Evolutionary conservation across 1,140 invertebrate species (phyloP).

Genomic region (Drosophila pruinosa): DNA sequence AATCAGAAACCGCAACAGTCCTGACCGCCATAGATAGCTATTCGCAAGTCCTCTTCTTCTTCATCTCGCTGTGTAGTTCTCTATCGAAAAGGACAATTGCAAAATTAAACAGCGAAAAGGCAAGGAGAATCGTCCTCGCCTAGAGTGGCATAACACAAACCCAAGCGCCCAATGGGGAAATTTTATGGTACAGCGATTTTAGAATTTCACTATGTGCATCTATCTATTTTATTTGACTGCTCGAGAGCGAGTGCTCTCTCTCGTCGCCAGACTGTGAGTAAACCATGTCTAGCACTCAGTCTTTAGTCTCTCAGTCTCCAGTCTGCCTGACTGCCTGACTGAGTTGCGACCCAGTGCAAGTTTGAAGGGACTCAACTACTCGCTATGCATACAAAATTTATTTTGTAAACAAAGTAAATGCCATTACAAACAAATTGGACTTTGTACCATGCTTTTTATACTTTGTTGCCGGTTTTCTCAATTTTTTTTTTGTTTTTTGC

Average conservation of each 20-base stretch:
- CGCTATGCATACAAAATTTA: conserved; percentile 80
- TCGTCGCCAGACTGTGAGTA: conserved; percentile 2
- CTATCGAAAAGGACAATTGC: conserved; percentile 73
- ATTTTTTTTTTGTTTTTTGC: conserved; percentile 1
- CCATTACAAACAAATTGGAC: conserved; percentile 81
- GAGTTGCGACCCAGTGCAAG: neutral
- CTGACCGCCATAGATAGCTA: conserved; percentile 72
- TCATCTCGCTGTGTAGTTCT: neutral
- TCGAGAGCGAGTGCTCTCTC: too few species aligned
- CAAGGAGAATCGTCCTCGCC: conserved; percentile 51
- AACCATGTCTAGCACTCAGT: neutral
- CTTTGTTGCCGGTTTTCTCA: conserved; percentile 42
- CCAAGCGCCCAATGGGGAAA: conserved; percentile 70
- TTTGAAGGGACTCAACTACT: conserved; percentile 50
- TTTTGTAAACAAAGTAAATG: conserved; percentile 80
- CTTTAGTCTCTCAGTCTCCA: neutral
- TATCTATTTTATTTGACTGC: conserved; percentile 55
- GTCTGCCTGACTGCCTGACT: neutral
- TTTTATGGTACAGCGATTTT: conserved; percentile 80
- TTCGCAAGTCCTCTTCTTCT: neutral
- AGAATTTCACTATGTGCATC: conserved; percentile 46
- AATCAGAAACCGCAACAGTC: conserved; percentile 67
- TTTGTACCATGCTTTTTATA: conserved; percentile 69
- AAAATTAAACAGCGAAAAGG: conserved; percentile 77
- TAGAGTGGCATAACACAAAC: conserved; percentile 38